Conservation (phyloP, 2,113 vertebrate species). For the Saguinus imperator region DNA sequence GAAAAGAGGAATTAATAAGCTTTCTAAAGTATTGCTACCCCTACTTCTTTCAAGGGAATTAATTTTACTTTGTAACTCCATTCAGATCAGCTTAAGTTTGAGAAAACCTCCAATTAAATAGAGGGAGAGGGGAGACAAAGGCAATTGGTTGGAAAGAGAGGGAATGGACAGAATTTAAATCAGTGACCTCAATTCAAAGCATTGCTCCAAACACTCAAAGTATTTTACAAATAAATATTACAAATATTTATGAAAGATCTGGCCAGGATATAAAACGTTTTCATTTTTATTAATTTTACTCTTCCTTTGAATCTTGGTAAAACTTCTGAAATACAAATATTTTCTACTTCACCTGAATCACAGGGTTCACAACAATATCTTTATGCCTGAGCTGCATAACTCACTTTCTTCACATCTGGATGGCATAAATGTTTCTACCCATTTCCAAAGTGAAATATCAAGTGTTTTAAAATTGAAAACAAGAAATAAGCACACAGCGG, state of each 20-base stretch:
- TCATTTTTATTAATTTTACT: neutral
- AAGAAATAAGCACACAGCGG: neutral
- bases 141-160: neutral
- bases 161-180: conserved; percentile 66
- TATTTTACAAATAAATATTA: neutral
- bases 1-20: conserved; percentile 74
- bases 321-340: neutral
- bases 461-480: neutral
- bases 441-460: neutral
- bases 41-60: conserved; percentile 67
- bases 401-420: neutral
- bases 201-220: neutral
- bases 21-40: conserved; percentile 63
- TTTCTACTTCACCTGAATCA: neutral
- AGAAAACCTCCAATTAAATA: conserved; percentile 67
- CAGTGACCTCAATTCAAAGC: conserved; percentile 7
- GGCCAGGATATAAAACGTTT: neutral
- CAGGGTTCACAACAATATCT: neutral
- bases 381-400: neutral
- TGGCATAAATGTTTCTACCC: neutral
- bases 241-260: neutral
- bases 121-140: conserved; percentile 43
- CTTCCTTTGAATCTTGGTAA: neutral
- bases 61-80: conserved; percentile 67
- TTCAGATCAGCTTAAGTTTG: conserved; percentile 65